phyloP scores from a whole-genome alignment of 2,113 vertebrate genomes.

The Nymphicus hollandicus region DNA sequence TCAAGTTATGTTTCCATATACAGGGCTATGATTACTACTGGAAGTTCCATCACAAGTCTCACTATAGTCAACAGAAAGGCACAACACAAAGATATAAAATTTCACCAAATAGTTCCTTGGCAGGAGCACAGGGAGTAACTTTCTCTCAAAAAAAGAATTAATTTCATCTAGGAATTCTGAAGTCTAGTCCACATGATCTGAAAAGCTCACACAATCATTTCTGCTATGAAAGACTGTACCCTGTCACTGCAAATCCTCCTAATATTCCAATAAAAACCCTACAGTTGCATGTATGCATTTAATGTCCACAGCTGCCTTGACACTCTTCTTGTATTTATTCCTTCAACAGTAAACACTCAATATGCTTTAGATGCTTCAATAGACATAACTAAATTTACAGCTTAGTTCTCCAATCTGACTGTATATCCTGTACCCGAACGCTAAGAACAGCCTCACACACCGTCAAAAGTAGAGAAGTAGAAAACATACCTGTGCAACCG shows the following conservation, averaged over 20 bases:
- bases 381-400: background rate
- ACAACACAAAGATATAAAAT: background rate
- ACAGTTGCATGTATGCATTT: background rate
- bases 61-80: background rate
- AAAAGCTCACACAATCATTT: background rate
- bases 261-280: background rate
- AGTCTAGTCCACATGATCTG: background rate
- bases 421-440: background rate
- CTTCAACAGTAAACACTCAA: background rate
- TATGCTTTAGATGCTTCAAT: background rate
- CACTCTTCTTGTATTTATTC: background rate
- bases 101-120: background rate
- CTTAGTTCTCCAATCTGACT: background rate
- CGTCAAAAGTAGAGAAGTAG: background rate
- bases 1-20: background rate
- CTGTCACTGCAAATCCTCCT: background rate
- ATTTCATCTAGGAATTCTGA: background rate
- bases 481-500: conserved; percentile 56
- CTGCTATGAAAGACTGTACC: background rate
- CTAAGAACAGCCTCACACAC: background rate
- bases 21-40: background rate
- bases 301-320: background rate
- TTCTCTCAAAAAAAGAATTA: background rate
- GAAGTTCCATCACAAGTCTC: background rate
- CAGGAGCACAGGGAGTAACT: background rate